Evolutionary conservation across 1,140 invertebrate genomes (phyloP).

Genomic region (Arctopsyche grandis): DNA sequence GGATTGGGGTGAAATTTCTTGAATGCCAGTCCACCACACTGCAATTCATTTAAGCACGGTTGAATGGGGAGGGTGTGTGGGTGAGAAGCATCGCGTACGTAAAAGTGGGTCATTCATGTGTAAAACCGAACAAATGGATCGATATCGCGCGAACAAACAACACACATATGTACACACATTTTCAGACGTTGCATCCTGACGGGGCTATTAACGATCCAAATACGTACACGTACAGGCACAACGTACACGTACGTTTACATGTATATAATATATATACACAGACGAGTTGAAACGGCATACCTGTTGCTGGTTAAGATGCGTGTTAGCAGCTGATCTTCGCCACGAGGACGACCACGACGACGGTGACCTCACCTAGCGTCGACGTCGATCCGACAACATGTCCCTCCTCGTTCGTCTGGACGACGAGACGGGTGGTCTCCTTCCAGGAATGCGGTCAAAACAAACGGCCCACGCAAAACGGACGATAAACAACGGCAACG

Average conservation of each 20-base stretch:
- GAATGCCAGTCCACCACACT: too few species aligned
- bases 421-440: not conserved
- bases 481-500: not conserved
- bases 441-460: slow-evolving; percentile 27
- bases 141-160: not conserved
- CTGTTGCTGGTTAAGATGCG: slow-evolving; percentile 32
- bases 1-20: too few species aligned
- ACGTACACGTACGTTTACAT: too few species aligned
- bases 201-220: too few species aligned
- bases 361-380: not conserved
- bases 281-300: not conserved
- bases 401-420: not conserved
- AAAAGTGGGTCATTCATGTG: slow-evolving; percentile 15
- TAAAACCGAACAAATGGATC: not conserved
- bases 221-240: too few species aligned
- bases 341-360: not conserved
- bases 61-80: too few species aligned
- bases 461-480: slow-evolving; percentile 18
- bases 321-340: slow-evolving; percentile 3
- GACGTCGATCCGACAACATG: not conserved
- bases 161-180: too few species aligned
- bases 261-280: too few species aligned
- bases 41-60: too few species aligned
- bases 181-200: too few species aligned
- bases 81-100: too few species aligned